These are phyloP conservation scores for Trachymyrmex cornetzi DNA, from an alignment of 1,140 invertebrate species.

Conservation along the genomic window DNA sequence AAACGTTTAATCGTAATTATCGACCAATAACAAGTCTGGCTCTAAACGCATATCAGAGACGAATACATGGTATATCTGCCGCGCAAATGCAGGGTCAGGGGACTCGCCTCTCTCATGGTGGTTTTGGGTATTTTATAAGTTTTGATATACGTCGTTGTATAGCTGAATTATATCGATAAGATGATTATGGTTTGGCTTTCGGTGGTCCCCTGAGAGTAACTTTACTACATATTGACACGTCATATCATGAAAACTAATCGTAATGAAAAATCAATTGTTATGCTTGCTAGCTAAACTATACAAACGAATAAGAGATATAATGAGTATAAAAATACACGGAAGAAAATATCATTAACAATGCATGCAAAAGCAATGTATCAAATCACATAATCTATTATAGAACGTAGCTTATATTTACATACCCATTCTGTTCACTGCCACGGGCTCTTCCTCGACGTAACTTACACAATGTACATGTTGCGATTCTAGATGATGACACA, in stretches of 20 bases:
- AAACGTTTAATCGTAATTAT: conserved; percentile 75
- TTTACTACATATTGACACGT: conserved; percentile 84
- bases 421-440: conserved; percentile 84
- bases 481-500: conserved; percentile 66
- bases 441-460: conserved; percentile 81
- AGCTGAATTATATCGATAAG: conserved; percentile 81
- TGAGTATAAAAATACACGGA: conserved; percentile 77
- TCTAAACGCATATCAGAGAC: conserved; percentile 85
- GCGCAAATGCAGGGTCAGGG: conserved; percentile 80
- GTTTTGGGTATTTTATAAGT: conserved; percentile 86
- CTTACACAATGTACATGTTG: conserved; percentile 75
- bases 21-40: conserved; percentile 85
- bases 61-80: conserved; percentile 77
- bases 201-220: conserved; percentile 80
- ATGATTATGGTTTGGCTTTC: conserved; percentile 79
- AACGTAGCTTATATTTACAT: conserved; percentile 83
- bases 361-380: conserved; percentile 86
- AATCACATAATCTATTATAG: conserved; percentile 84
- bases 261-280: conserved; percentile 83
- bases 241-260: conserved; percentile 84
- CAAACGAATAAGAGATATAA: conserved; percentile 68
- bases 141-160: conserved; percentile 85
- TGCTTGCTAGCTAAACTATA: conserved; percentile 84
- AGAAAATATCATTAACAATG: conserved; percentile 82
- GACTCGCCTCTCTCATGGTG: conserved; percentile 75